These are phyloP conservation scores for Muscicapa adusta DNA, from an alignment of 2,113 vertebrate genomes.

Conservation along the genomic window DNA sequence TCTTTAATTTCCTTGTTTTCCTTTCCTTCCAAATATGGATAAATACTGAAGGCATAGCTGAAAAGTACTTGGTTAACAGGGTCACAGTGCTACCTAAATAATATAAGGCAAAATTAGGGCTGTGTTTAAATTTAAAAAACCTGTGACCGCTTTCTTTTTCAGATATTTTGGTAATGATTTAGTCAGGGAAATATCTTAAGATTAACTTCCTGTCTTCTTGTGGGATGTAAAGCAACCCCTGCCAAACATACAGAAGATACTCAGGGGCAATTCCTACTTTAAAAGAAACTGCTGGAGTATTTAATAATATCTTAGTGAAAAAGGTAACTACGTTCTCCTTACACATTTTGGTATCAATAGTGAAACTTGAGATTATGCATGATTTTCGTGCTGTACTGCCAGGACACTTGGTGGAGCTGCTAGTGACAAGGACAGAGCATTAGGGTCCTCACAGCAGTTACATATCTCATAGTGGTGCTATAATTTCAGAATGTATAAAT, in stretches of 20 bases:
- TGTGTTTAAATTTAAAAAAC: not conserved
- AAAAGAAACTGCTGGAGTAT: not conserved
- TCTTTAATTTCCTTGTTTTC: not conserved
- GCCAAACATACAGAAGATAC: not conserved
- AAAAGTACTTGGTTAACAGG: not conserved
- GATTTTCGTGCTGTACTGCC: not conserved
- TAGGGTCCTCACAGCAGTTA: not conserved
- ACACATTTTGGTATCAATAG: not conserved
- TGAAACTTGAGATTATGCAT: not conserved
- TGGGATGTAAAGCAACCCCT: not conserved
- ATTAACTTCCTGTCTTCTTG: not conserved
- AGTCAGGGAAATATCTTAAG: not conserved
- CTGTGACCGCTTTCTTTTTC: not conserved
- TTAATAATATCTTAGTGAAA: not conserved
- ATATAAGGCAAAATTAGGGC: not conserved
- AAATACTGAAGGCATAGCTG: not conserved
- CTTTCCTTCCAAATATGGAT: not conserved
- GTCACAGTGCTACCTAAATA: not conserved
- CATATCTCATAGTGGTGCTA: not conserved
- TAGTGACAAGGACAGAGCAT: not conserved
- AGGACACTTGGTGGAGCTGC: not conserved
- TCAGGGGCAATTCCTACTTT: not conserved
- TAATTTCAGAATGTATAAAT: not conserved
- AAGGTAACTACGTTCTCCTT: not conserved
- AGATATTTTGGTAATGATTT: not conserved